Conservation (phyloP, 2,113 vertebrate species). For the Actinemys pallida region DNA sequence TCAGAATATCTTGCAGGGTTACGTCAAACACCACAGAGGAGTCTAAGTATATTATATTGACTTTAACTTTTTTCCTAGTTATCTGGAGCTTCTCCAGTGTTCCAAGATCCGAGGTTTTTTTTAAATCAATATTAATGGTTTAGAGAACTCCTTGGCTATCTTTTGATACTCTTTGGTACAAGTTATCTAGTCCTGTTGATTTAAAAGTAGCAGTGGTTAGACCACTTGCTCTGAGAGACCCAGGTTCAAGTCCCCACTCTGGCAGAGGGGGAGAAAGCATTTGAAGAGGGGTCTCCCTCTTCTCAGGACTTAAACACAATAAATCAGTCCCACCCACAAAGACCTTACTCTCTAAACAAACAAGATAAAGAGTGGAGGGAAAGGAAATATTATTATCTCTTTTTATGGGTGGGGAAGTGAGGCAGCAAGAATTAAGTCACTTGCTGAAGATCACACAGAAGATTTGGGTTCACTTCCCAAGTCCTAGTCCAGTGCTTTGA, state of each 20-base stretch:
- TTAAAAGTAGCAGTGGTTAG: background rate
- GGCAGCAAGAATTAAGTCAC: background rate
- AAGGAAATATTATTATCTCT: background rate
- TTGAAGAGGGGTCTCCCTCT: too few relatives aligned
- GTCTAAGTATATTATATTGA: background rate
- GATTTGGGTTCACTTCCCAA: background rate
- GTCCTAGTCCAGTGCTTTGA: background rate
- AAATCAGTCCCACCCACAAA: background rate
- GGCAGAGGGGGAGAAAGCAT: too few relatives aligned
- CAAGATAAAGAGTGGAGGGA: fast-evolving
- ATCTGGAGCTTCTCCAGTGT: background rate
- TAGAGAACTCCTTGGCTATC: background rate
- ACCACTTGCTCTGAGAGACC: background rate
- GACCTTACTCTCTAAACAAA: background rate
- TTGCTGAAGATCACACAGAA: background rate
- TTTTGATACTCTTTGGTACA: background rate
- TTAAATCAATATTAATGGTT: background rate
- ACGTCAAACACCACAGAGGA: background rate
- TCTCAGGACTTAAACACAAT: background rate
- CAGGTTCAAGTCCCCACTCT: background rate
- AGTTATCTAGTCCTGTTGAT: background rate
- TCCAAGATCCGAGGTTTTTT: background rate
- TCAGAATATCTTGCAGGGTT: background rate
- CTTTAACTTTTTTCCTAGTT: background rate
- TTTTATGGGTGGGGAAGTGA: background rate